Percentiles rank a stretch among this genome's conserved stretches.
These are phyloP conservation scores for Tauraco erythrolophus DNA, from an alignment of 2,113 vertebrate genomes.

Conservation along the genomic window DNA sequence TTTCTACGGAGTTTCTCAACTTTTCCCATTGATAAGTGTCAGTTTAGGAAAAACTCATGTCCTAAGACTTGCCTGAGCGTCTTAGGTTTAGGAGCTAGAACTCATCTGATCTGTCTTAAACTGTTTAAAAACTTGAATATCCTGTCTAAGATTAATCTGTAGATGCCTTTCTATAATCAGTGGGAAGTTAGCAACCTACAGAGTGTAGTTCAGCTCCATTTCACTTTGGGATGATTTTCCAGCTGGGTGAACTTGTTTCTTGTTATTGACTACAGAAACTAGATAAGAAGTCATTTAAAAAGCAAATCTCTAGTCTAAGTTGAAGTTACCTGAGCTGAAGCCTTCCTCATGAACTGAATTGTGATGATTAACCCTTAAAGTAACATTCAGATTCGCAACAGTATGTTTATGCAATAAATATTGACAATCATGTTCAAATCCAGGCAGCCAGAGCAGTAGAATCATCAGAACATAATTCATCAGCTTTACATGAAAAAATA, in stretches of 20 bases:
- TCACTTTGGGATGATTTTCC: background rate
- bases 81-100: background rate
- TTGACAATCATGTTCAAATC: background rate
- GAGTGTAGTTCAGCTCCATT: background rate
- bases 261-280: background rate
- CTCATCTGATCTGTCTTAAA: background rate
- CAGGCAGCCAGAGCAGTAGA: conserved; percentile 64
- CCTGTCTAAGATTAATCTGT: background rate
- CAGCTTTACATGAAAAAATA: background rate
- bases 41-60: background rate
- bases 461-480: conserved; percentile 12
- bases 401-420: background rate
- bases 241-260: background rate
- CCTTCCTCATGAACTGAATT: background rate
- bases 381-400: conserved; percentile 8
- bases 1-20: background rate
- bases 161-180: background rate
- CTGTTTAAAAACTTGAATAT: background rate
- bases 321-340: background rate
- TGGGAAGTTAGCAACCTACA: background rate
- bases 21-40: background rate
- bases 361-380: conserved; percentile 17
- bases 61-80: background rate
- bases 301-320: background rate
- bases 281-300: background rate